Conservation (phyloP, 2,797 vertebrate species). For the Micropoecilia bifurca region DNA sequence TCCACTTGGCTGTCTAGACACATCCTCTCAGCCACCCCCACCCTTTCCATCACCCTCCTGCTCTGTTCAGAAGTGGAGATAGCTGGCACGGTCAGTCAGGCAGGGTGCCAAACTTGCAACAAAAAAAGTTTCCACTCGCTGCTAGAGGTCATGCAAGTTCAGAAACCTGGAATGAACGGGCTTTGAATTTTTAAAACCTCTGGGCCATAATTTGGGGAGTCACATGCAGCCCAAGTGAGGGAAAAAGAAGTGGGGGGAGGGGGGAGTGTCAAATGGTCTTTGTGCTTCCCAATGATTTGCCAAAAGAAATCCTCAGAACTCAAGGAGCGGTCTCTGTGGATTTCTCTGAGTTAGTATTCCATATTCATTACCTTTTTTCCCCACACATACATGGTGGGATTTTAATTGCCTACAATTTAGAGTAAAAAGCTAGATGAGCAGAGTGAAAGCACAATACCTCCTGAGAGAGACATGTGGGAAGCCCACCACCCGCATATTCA, state of each 20-base stretch:
- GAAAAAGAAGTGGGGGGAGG: background rate
- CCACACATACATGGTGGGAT: constrained; percentile 58
- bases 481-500: constrained; percentile 64
- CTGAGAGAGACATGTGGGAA: constrained; percentile 65
- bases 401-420: constrained; percentile 78
- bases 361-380: constrained; percentile 78
- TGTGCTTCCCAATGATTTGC: constrained; percentile 69
- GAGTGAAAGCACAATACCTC: constrained; percentile 56
- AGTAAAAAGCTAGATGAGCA: constrained; percentile 65
- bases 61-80: constrained; percentile 57
- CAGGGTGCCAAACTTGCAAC: constrained; percentile 68
- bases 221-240: constrained; percentile 40
- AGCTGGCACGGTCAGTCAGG: constrained; percentile 69
- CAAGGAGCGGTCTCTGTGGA: constrained; percentile 68
- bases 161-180: constrained; percentile 73
- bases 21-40: constrained; percentile 67
- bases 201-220: constrained; percentile 61
- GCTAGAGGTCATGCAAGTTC: constrained; percentile 75
- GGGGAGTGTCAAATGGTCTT: constrained; percentile 66
- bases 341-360: constrained; percentile 66
- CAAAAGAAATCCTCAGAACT: constrained; percentile 73
- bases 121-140: constrained; percentile 72
- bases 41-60: constrained; percentile 52
- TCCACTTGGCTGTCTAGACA: constrained; percentile 77
- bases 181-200: constrained; percentile 76